Percentiles rank a stretch among this genome's conserved stretches.
Evolutionary conservation across 2,113 vertebrate genomes (phyloP).

Genomic region (Eulemur macaco): DNA sequence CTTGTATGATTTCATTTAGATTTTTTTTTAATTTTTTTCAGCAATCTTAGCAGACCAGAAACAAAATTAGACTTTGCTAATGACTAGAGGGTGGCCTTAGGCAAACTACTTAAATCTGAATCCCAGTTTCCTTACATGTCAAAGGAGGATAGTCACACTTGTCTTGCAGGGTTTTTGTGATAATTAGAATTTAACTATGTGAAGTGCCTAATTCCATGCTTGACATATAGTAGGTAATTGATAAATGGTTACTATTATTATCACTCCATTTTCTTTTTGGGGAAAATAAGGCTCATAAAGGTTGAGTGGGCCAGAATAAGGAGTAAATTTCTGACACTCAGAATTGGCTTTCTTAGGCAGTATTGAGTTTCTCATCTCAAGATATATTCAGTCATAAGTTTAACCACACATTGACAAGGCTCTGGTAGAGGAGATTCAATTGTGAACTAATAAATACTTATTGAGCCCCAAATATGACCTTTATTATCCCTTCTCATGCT

Average conservation of each 20-base stretch:
- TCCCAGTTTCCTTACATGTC: slow-evolving; percentile 7
- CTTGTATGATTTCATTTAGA: background rate
- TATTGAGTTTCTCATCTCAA: background rate
- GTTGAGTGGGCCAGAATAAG: background rate
- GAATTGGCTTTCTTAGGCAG: background rate
- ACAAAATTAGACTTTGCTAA: background rate
- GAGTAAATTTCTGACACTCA: background rate
- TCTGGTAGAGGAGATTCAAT: background rate
- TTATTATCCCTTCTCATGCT: background rate
- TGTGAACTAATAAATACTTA: slow-evolving; percentile 27
- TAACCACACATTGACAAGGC: background rate
- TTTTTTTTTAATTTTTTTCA: background rate
- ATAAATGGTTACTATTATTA: background rate
- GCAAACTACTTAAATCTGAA: background rate
- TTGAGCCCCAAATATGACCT: background rate
- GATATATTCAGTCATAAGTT: background rate
- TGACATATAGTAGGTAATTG: background rate
- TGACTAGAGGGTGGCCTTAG: background rate
- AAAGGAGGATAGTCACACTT: background rate
- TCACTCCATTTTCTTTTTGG: background rate
- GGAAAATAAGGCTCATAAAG: background rate
- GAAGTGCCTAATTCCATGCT: background rate
- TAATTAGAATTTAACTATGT: slow-evolving; percentile 21
- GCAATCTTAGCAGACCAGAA: background rate
- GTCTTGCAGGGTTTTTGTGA: background rate